Evolutionary conservation across 2,797 vertebrate genomes (phyloP).

Genomic region (Menidia menidia): DNA sequence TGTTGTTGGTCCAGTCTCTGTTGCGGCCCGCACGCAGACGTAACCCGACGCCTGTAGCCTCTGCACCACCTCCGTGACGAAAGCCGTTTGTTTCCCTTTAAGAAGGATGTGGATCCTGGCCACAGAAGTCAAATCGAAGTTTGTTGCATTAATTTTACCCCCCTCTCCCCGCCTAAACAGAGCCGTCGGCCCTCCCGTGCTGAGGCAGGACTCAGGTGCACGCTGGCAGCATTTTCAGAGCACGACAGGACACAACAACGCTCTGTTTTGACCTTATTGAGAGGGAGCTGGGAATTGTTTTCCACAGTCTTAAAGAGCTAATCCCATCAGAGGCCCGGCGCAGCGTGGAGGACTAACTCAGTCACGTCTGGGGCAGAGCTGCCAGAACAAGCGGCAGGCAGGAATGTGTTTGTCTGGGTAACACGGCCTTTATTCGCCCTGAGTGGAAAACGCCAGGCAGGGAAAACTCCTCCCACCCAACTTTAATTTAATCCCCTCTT

Average conservation of each 20-base stretch:
- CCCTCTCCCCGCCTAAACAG: constrained; percentile 8
- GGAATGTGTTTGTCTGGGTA: constrained; percentile 78
- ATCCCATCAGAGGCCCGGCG: constrained; percentile 73
- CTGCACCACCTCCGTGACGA: constrained; percentile 40
- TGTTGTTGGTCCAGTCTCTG: constrained; percentile 45
- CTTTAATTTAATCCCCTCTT: constrained; percentile 57
- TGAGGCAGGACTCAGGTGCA: constrained; percentile 49
- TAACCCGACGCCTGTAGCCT: constrained; percentile 59
- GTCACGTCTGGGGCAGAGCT: constrained; percentile 63
- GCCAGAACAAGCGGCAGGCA: constrained; percentile 69
- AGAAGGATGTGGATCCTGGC: constrained; percentile 54
- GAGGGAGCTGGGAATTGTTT: constrained; percentile 69
- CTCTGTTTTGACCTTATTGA: constrained; percentile 70
- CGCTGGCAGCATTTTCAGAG: constrained; percentile 54
- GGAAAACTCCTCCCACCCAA: constrained; percentile 52
- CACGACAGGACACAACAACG: constrained; percentile 39
- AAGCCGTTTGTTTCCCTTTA: constrained; percentile 66
- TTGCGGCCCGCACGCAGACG: constrained; percentile 42
- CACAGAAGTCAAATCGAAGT: constrained; percentile 47
- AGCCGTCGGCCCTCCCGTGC: constrained; percentile 28
- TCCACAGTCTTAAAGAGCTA: constrained; percentile 73
- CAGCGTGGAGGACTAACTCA: constrained; percentile 65
- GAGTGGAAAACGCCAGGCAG: constrained; percentile 53
- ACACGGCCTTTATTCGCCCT: constrained; percentile 59
- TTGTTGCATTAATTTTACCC: constrained; percentile 30